Percentiles rank a stretch among this genome's conserved stretches.
phyloP scores from a whole-genome alignment of 2,113 vertebrate genomes.

The Oreocharis arfaki region DNA sequence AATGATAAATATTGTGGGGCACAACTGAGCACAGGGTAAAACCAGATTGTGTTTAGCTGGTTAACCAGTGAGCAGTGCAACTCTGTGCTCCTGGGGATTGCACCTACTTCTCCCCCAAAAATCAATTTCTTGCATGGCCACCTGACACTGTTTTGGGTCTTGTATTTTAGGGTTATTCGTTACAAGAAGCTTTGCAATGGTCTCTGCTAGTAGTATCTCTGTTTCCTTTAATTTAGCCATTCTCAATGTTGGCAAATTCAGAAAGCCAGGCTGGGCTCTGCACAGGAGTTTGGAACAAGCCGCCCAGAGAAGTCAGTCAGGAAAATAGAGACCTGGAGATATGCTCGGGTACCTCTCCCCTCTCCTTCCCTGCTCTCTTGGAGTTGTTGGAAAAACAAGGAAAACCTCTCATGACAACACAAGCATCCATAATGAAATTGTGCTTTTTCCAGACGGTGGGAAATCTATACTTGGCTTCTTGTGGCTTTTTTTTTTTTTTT shows the following conservation, averaged over 20 bases:
- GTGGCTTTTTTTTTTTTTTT: neutral
- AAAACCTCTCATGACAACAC: neutral
- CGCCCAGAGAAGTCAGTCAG: neutral
- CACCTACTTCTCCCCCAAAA: neutral
- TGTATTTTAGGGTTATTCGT: neutral
- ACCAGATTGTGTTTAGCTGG: neutral
- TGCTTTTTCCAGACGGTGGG: neutral
- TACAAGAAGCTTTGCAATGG: neutral
- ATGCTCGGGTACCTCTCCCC: fast-evolving
- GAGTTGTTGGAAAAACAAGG: neutral
- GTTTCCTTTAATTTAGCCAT: neutral
- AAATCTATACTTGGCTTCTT: neutral
- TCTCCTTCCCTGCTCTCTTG: neutral
- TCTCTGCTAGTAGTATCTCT: neutral
- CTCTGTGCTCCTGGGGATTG: neutral
- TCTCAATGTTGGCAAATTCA: neutral
- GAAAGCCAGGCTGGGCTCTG: neutral
- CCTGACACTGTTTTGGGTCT: neutral
- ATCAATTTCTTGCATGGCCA: neutral
- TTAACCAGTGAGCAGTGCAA: neutral
- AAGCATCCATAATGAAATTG: neutral
- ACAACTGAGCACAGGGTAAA: neutral
- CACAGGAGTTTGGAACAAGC: neutral
- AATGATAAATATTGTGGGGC: neutral
- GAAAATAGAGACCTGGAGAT: neutral